Evolutionary conservation across 2,113 vertebrate species (phyloP).

Genomic region (Mesembrinibis cayennensis): DNA sequence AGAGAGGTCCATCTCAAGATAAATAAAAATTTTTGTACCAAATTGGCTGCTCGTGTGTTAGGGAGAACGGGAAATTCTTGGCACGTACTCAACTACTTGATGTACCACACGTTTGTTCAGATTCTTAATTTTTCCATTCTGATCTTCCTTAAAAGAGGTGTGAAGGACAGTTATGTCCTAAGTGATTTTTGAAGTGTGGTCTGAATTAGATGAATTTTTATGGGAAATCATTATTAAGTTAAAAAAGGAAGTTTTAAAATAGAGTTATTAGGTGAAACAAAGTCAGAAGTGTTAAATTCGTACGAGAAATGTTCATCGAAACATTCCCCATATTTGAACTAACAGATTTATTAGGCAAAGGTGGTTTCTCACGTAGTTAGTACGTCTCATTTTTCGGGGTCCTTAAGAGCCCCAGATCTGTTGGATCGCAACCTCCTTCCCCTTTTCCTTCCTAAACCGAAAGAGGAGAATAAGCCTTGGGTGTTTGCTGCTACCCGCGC

Average conservation of each 20-base stretch:
- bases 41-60: background rate
- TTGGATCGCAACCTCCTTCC: background rate
- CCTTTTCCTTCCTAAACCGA: fast-evolving
- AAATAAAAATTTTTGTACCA: background rate
- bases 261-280: background rate
- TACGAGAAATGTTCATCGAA: background rate
- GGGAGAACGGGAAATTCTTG: background rate
- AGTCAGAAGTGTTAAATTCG: background rate
- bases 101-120: background rate
- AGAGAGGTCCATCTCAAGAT: background rate
- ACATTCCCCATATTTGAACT: background rate
- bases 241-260: background rate
- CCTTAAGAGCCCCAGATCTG: background rate
- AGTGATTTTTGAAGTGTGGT: background rate
- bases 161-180: background rate
- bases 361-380: background rate
- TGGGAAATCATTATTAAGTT: background rate
- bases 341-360: background rate
- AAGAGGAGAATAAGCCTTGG: background rate
- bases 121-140: background rate
- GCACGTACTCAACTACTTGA: background rate
- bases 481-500: background rate
- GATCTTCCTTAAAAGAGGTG: background rate
- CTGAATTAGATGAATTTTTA: background rate
- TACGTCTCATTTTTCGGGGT: background rate